A percentile compares a stretch with the other conserved stretches of the same genome.
phyloP scores from a whole-genome alignment of 2,888 invertebrate species.

The Thecophora atra region DNA sequence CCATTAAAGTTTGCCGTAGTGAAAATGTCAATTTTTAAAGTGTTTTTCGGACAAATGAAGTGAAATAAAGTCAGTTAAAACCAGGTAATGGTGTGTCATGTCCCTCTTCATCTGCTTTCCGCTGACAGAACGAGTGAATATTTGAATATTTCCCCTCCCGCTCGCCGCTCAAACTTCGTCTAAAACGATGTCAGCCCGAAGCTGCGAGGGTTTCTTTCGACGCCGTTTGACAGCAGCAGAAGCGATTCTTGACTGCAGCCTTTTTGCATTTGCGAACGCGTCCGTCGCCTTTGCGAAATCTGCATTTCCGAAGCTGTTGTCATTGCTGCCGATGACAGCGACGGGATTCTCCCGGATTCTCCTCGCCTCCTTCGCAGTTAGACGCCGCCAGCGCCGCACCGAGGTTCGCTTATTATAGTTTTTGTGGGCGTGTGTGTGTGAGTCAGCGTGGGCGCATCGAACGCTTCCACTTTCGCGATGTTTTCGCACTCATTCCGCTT shows the following conservation, averaged over 20 bases:
- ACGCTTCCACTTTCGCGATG: neutral
- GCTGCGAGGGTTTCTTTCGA: neutral
- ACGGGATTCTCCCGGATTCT: neutral
- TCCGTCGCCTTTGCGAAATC: constrained; percentile 7
- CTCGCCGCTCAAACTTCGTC: neutral
- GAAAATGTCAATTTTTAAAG: too few relatives aligned
- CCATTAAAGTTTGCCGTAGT: too few relatives aligned
- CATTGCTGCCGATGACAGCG: constrained; percentile 1
- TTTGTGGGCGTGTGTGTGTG: too few relatives aligned
- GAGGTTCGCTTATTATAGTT: too few relatives aligned
- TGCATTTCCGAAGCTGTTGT: constrained; percentile 2
- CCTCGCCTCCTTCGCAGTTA: neutral
- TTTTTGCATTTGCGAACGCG: constrained; percentile 24
- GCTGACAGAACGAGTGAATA: neutral
- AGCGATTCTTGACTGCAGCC: constrained; percentile 20
- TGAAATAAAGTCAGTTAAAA: neutral
- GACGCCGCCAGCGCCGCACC: neutral
- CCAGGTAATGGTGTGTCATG: neutral
- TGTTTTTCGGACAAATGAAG: too few relatives aligned
- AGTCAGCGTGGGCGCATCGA: too few relatives aligned
- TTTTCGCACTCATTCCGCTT: constrained; percentile 24
- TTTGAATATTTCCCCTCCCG: neutral
- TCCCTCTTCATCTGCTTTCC: neutral
- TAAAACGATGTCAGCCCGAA: neutral
- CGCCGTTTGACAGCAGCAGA: constrained; percentile 14